Conservation (phyloP, 2,113 vertebrate genomes). For the Vireo altiloquus region DNA sequence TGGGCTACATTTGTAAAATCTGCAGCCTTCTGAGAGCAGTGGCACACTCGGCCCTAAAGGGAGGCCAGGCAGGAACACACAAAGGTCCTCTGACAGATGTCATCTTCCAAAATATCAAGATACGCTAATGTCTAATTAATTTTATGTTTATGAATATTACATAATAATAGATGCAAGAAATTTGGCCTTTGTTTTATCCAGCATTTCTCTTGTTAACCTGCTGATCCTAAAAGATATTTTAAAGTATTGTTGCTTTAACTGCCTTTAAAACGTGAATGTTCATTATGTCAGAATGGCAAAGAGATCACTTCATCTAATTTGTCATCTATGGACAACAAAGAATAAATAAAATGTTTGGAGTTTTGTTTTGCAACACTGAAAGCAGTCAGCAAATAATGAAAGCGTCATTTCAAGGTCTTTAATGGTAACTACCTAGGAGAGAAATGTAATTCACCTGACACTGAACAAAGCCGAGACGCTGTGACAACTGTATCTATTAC, state of each 20-base stretch:
- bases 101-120: not conserved
- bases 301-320: not conserved
- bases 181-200: not conserved
- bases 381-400: slow-evolving; percentile 17
- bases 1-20: not conserved
- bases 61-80: not conserved
- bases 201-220: not conserved
- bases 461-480: not conserved
- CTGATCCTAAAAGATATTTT: not conserved
- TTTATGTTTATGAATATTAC: not conserved
- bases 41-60: fast-evolving
- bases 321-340: not conserved
- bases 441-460: slow-evolving; percentile 31
- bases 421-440: not conserved
- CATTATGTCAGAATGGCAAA: not conserved
- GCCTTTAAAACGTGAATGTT: not conserved
- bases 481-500: not conserved
- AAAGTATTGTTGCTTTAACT: not conserved
- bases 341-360: not conserved
- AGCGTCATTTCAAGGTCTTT: slow-evolving; percentile 49
- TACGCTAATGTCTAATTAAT: not conserved
- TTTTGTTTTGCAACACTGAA: not conserved
- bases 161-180: not conserved
- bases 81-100: not conserved
- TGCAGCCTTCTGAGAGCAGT: not conserved